Evolutionary conservation across 35 echinoderm and acorn worm genomes (phyloP).

Genomic region (Nesometra sesokonis): DNA sequence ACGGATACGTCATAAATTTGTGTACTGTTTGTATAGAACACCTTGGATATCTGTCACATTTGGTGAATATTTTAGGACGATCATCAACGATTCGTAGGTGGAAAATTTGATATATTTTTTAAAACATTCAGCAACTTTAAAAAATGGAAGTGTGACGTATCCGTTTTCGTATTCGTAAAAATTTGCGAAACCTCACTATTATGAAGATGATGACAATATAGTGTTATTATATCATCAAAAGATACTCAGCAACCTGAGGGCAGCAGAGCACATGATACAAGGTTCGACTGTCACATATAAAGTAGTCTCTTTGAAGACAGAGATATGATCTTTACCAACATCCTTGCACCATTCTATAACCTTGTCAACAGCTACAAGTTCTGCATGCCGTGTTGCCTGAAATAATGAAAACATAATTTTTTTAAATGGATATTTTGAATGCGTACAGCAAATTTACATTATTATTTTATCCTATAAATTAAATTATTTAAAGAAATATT

Average conservation of each 20-base stretch:
- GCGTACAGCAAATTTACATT: neutral
- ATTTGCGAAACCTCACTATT: no score
- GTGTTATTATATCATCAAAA: neutral
- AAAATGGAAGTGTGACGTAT: no score
- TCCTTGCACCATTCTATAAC: constrained; percentile 54
- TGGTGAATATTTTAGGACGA: no score
- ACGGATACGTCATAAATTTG: no score
- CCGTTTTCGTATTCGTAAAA: no score
- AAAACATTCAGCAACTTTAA: no score
- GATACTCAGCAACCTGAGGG: constrained; percentile 59
- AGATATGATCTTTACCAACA: neutral
- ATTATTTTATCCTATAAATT: neutral
- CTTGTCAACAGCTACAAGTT: constrained; percentile 74
- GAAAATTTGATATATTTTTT: no score
- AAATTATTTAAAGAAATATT: neutral
- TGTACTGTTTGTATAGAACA: no score
- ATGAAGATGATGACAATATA: no score
- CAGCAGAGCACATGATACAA: constrained; percentile 90
- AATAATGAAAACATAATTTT: neutral
- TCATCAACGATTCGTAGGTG: no score
- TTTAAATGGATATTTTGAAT: no score
- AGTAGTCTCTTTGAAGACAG: constrained; percentile 41
- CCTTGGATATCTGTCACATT: no score
- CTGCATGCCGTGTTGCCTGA: constrained; percentile 95
- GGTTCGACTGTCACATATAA: constrained; percentile 94